Conservation (phyloP, 2,113 vertebrate species). For the Equus quagga region DNA sequence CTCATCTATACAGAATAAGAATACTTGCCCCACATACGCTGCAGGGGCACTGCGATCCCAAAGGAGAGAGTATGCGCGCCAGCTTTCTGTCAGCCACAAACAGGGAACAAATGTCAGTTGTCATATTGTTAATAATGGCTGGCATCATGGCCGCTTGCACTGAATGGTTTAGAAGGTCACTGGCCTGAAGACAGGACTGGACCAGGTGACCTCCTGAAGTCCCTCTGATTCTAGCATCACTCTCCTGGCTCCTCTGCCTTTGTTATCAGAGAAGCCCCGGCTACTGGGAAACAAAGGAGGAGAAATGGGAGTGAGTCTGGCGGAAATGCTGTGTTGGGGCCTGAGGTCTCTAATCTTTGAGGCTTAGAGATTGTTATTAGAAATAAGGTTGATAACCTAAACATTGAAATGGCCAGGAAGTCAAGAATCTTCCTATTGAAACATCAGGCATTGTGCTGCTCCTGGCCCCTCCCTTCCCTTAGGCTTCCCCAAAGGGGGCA, state of each 20-base stretch:
- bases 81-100: neutral
- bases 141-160: neutral
- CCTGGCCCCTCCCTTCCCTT: neutral
- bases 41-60: neutral
- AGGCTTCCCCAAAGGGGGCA: neutral
- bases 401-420: slow-evolving; percentile 42
- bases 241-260: neutral
- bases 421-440: neutral
- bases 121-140: neutral
- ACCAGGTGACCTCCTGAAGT: neutral
- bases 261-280: neutral
- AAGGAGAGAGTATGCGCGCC: neutral
- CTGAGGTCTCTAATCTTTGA: neutral
- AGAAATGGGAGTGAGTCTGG: neutral
- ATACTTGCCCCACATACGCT: neutral
- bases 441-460: neutral
- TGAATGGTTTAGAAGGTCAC: neutral
- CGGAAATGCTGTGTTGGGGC: neutral
- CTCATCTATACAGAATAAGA: neutral
- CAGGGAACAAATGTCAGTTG: neutral
- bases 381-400: slow-evolving; percentile 46
- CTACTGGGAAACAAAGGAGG: neutral
- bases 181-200: neutral
- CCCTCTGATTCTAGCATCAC: neutral
- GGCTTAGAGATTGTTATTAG: neutral